Evolutionary conservation across 2,797 vertebrate species (phyloP).

Genomic region (Syngnathus rostellatus): DNA sequence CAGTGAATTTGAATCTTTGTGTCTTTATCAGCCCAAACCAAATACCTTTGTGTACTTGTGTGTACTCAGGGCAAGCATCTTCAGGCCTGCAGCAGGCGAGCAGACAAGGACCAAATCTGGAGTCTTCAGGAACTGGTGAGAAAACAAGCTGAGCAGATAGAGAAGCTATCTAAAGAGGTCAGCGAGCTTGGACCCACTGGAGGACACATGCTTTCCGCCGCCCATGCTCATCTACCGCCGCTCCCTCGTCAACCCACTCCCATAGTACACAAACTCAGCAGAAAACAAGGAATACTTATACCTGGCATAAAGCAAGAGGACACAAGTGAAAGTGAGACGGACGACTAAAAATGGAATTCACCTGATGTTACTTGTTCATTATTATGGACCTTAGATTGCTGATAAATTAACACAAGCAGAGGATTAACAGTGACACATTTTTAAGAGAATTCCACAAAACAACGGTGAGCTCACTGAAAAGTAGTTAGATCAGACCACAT

Average conservation of each 20-base stretch:
- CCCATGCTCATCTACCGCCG: constrained; percentile 1
- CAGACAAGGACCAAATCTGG: constrained; percentile 1
- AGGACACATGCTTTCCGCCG: constrained; percentile 1
- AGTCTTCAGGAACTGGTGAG: constrained; percentile 5
- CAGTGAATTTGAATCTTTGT: not conserved
- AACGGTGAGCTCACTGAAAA: not conserved
- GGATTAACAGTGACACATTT: not conserved
- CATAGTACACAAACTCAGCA: not conserved
- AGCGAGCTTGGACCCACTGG: not conserved
- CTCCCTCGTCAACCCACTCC: not conserved
- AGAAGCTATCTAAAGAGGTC: not conserved
- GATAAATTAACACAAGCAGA: not conserved
- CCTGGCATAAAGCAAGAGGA: not conserved
- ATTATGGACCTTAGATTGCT: not conserved
- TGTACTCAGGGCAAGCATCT: constrained; percentile 5
- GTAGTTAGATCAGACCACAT: not conserved
- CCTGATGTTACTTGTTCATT: not conserved
- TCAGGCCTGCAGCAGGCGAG: constrained; percentile 1
- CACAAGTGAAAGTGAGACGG: not conserved
- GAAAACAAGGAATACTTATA: not conserved
- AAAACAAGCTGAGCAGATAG: not conserved
- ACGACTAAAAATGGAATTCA: not conserved
- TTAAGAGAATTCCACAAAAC: not conserved
- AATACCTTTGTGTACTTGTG: not conserved
- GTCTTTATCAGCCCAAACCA: not conserved